Base-by-base conservation (phyloP, 2,113 vertebrate genomes). In the Nannobrachium achirus region DNA sequence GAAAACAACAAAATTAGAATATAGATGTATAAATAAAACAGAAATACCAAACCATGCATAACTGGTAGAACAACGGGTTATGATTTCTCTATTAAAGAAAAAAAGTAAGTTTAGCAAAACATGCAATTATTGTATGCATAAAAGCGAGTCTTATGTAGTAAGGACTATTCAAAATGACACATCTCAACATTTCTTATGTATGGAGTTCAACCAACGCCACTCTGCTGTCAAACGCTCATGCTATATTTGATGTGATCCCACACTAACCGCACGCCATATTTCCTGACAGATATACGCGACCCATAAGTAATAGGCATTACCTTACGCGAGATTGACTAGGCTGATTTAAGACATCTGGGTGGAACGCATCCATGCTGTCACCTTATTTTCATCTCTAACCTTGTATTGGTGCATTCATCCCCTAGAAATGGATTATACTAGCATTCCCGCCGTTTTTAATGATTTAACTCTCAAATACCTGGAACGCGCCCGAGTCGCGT, bases 341-440 rank as follows among this genome's bases (percentile, higher is more conserved):
- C 75, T 79, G 79, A 79, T 79, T 73, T 77, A 71, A 77, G 46
- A 53, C 66, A 59, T 70, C 68, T 79, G 63, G 51, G 16, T 33
- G 44, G 55, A 64, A 70, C 78, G 58, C 72, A 66, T 48, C 68
- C 50, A 33, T 48, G 74, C 80, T 80, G 81, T 84, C 81, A 80
- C 66, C 62, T 48, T 81, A 69, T 73, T 85, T 86, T 68, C 38
- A 80, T 83, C 76, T 80, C 67, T 71, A 80, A 74, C 68, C 69
- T 80, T 58, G 66, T 76, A 82, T 83, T 78, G 82, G 66, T 85
- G 82, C 81, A 79, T 86, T 77, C 76, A 69, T 81, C 60, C 39
- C n/a, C 38, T 56, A 44, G 56, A 76, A 70, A 52, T 76, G 49
- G 70, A 38, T 73, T 79, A 14, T 71, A 60, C 20, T n/a, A 42